These are phyloP conservation scores for Euleptes europaea DNA, from an alignment of 2,113 vertebrate species.

Conservation along the genomic window DNA sequence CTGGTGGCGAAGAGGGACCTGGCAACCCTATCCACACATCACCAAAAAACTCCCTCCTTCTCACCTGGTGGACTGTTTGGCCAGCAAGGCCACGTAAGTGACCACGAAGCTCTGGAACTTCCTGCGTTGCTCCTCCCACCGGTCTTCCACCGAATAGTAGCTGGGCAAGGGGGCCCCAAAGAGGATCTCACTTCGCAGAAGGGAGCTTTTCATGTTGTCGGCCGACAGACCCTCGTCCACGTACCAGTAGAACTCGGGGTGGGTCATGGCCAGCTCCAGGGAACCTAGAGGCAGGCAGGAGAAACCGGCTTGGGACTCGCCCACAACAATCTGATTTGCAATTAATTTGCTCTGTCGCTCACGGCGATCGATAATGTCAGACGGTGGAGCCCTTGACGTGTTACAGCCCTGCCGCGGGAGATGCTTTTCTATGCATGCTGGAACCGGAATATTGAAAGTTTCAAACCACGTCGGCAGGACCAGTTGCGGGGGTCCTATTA, in stretches of 20 bases:
- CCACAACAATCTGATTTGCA: not conserved
- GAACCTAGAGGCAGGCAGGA: slow-evolving; percentile 76
- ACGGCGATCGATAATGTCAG: no score
- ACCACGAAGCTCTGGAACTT: slow-evolving; percentile 94
- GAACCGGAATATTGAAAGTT: no score
- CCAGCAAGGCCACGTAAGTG: slow-evolving; percentile 89
- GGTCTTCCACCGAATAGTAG: slow-evolving; percentile 91
- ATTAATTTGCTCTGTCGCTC: no score
- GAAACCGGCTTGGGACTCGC: not conserved
- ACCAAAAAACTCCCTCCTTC: not conserved
- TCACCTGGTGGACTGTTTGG: slow-evolving; percentile 93
- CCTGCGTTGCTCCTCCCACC: slow-evolving; percentile 88
- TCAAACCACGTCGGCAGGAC: no score
- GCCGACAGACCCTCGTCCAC: slow-evolving; percentile 92
- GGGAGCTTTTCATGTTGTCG: slow-evolving; percentile 88
- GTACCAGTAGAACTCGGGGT: slow-evolving; percentile 98
- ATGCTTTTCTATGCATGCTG: no score
- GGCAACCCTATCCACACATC: not conserved
- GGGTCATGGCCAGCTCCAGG: slow-evolving; percentile 93
- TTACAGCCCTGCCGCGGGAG: no score
- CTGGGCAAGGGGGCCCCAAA: slow-evolving; percentile 92
- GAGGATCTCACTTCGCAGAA: slow-evolving; percentile 93
- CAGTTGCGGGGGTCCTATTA: no score
- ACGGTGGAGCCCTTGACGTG: no score
- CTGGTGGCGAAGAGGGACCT: no score